These are phyloP conservation scores for Ailurus styani DNA, from an alignment of 2,113 vertebrate species.

Conservation along the genomic window DNA sequence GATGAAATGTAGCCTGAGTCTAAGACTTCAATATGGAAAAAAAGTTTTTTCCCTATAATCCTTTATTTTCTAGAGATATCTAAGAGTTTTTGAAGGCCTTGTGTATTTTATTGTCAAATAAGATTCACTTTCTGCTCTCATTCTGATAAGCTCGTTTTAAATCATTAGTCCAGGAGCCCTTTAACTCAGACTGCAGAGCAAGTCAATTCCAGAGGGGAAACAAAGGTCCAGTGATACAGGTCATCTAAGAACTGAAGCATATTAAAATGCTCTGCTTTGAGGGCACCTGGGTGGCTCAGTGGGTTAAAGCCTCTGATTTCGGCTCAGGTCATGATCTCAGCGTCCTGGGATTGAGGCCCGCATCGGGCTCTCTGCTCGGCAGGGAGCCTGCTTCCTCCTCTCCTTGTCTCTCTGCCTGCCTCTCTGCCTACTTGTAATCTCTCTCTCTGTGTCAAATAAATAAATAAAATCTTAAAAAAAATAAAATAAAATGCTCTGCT, in stretches of 20 bases:
- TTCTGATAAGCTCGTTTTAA: slow-evolving; percentile 23
- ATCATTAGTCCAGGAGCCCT: not conserved
- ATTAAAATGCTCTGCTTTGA: slow-evolving; percentile 53
- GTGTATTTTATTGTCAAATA: slow-evolving; percentile 27
- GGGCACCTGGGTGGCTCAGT: too few species aligned
- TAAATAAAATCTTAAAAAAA: too few species aligned
- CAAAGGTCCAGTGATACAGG: slow-evolving; percentile 29
- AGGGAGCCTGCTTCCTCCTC: too few species aligned
- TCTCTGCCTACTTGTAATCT: too few species aligned
- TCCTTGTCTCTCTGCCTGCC: too few species aligned
- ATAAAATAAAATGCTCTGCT: slow-evolving; percentile 51
- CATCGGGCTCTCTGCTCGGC: too few species aligned
- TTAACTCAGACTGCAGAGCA: slow-evolving; percentile 37
- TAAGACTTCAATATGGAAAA: not conserved
- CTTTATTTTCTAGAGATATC: not conserved
- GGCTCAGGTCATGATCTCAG: too few species aligned
- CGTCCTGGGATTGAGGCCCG: too few species aligned
- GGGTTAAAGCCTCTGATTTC: too few species aligned
- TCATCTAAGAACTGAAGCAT: slow-evolving; percentile 39
- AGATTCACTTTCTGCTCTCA: slow-evolving; percentile 28
- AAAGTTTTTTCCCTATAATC: not conserved
- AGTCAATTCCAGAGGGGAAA: slow-evolving; percentile 30
- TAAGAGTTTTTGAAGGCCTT: not conserved
- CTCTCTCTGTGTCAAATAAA: too few species aligned
- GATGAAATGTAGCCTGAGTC: not conserved